Base-by-base conservation (phyloP, 2,888 invertebrate genomes). In the Opisthograptis luteolata region DNA sequence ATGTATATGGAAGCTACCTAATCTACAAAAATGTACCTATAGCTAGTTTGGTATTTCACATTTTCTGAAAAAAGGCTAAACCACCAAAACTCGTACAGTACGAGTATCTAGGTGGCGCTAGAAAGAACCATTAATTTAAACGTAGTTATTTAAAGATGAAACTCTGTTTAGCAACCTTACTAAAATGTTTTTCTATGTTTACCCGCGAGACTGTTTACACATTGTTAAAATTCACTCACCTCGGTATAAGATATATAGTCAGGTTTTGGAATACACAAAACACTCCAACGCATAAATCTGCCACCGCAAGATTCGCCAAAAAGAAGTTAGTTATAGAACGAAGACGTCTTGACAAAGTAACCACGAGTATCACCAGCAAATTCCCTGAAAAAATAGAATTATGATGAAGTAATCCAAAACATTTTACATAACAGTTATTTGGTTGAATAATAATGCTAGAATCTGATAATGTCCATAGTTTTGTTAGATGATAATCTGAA, bases 241-340 rank as follows among this genome's bases (percentile, higher is more conserved):
- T 94, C 37, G 94, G 93, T 65, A 95, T 94, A 45, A 96, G 91
- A 80, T 96, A 96, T 64, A 95, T 95, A 32, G 95, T 94, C 65
- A 98, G 91, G 76, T 96, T 97, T 79, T 97, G 97, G 79, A 96
- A 95, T 46, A 97, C 96, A 82, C 97, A 98, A 84, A 98, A 97
- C 42, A 97, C 92, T 5, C 96, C 97, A n/a, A 97, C 97, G 72
- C 97, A 96, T 63, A 98, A 93, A 84, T 98, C 97, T 2, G 98
- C 97, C 42, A 96, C 94, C 0, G 97, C 97, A 62, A 98, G 88
- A 82, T 98, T 97, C 12, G 96, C 97, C 74, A 98, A 86, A 82
- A 97, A 97, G 82, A 97, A 97, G 84, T 98, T 98, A 30, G 97
- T 98, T 61, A 96, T 95, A 22, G 97, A 96, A 46, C 97, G 93